phyloP scores from a whole-genome alignment of 2,113 vertebrate species.

The Leucoraja erinaceus region DNA sequence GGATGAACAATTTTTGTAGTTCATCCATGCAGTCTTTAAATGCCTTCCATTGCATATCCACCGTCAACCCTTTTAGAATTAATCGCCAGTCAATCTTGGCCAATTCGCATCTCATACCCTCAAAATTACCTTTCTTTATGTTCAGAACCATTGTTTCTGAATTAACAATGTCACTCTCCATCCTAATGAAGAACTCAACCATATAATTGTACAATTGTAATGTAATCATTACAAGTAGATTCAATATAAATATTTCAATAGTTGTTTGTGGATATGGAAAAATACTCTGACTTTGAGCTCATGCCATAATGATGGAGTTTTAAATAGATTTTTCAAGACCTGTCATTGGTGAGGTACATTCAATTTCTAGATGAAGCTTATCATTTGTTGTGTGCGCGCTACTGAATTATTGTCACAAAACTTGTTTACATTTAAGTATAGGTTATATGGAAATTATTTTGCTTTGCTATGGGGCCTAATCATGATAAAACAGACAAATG shows the following conservation, averaged over 20 bases:
- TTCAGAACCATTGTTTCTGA: too few relatives aligned
- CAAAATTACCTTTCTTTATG: too few relatives aligned
- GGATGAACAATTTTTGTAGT: too few relatives aligned
- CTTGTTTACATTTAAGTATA: too few relatives aligned
- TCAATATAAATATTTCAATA: background rate
- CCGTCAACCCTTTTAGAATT: too few relatives aligned
- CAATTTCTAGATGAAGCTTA: background rate
- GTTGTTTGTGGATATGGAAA: background rate
- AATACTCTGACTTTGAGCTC: background rate
- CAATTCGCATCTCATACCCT: too few relatives aligned
- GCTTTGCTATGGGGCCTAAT: background rate
- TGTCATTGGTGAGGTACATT: background rate
- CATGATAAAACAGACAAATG: background rate
- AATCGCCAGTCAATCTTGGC: too few relatives aligned
- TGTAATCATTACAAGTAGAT: constrained; percentile 6
- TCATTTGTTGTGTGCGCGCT: background rate
- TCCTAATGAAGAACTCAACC: too few relatives aligned
- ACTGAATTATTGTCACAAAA: background rate
- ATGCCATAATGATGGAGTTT: background rate
- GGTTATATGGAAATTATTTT: background rate
- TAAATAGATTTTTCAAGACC: background rate
- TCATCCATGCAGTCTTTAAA: too few relatives aligned
- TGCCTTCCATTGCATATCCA: too few relatives aligned
- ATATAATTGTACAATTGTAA: too few relatives aligned
- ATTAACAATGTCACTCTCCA: too few relatives aligned